Percentiles rank a stretch among this genome's conserved stretches.
These are phyloP conservation scores for Pyrrhosoma nymphula DNA, from an alignment of 2,888 invertebrate species.

Conservation along the genomic window DNA sequence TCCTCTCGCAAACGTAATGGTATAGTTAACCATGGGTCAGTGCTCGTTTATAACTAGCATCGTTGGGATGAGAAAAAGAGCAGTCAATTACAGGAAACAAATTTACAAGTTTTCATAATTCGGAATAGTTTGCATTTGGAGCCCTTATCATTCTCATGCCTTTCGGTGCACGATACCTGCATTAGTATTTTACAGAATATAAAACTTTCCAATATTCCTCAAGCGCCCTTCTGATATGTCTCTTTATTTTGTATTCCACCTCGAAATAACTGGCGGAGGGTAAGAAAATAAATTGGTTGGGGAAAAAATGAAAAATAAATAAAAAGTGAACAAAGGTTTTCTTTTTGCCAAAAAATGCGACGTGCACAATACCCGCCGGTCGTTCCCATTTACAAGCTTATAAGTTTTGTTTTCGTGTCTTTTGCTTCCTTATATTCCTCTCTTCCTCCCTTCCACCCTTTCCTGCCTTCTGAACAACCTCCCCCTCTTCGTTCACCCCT, in stretches of 20 bases:
- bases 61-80: no score
- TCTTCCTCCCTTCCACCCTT: background rate
- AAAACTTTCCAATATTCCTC: background rate
- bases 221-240: background rate
- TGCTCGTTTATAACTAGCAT: no score
- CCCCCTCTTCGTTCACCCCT: background rate
- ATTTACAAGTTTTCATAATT: background rate
- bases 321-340: background rate
- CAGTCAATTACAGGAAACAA: background rate
- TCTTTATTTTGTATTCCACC: background rate
- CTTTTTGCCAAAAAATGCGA: background rate
- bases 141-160: background rate
- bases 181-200: background rate
- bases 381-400: background rate
- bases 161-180: background rate
- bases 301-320: background rate
- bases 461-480: background rate
- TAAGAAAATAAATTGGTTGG: constrained; percentile 1
- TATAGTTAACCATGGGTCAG: no score
- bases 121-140: background rate
- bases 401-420: background rate
- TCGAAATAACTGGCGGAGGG: background rate
- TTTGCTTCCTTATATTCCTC: background rate
- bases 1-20: no score
- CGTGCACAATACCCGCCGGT: background rate